Evolutionary conservation across 2,113 vertebrate species (phyloP), one percentile per base, ranked within the genome.

Genomic region (western clawed frog (Xenopus tropicalis)): DNA sequence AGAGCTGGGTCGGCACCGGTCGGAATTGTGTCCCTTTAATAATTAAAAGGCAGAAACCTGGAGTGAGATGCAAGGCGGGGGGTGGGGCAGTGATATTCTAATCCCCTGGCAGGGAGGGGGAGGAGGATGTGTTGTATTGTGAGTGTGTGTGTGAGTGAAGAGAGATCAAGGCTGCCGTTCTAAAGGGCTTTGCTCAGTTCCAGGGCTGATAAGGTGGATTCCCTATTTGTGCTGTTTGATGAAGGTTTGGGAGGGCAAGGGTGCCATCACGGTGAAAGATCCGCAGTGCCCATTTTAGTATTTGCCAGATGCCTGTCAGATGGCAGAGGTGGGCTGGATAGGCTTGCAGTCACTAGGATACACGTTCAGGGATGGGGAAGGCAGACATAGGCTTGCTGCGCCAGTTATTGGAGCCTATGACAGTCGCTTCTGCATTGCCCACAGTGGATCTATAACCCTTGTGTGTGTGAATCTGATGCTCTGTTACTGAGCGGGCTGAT

Each of bases 391-490:
- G n/a, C 20, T 58, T 22, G 20, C 21, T 58, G 56, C 56, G 21
- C 20, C 57, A 59, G 20, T 23, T 23, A 54, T 20, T 54, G 1
- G 7, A n/a, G 8, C 1, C 1, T 16, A 3, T 48, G 8, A 9
- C 52, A 17, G 14, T 54, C 14, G 17, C 52, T 54, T 54, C 52
- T 54, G 52, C 52, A 54, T n/a, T n/a, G 16, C 14, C 7, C 52
- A 17, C 1, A n/a, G 8, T 54, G 52, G 52, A 54, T 54, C 52
- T 54, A 10, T 1, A n/a, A 17, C 19, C 8, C 14, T 9, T 43
- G 20, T 43, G 82, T 86, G 89, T 89, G 85, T 81, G 70, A 72
- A 80, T 70, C 66, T 77, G 66, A 51, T 11, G 20, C 14, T 59
- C 11, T 12, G 22, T 59, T 59, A 23, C 9, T 13, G 57, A 59